Conservation (phyloP, 2,888 invertebrate genomes). For the Alloplasta piceator region DNA sequence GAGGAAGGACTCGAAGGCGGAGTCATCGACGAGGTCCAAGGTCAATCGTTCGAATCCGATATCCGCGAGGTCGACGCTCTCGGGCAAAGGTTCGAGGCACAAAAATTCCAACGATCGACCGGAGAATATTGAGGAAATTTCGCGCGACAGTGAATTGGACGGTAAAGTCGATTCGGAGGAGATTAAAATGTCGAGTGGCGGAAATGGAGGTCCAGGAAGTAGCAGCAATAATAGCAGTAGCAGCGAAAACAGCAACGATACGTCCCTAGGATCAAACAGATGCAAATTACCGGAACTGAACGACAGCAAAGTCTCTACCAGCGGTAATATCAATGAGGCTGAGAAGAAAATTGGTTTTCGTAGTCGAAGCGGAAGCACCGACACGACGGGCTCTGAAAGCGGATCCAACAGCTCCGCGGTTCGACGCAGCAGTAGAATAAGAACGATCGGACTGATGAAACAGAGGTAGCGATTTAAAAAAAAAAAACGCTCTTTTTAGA, state of each 20-base stretch:
- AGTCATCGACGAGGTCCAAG: constrained; percentile 31
- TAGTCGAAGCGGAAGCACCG: constrained; percentile 81
- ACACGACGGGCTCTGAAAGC: constrained; percentile 81
- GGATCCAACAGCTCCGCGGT: constrained; percentile 84
- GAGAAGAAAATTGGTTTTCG: constrained; percentile 79
- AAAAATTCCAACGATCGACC: constrained; percentile 61
- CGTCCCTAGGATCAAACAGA: constrained; percentile 78
- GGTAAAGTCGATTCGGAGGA: constrained; percentile 79
- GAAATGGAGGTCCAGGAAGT: constrained; percentile 85
- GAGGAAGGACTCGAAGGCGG: constrained; percentile 34
- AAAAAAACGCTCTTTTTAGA: too few relatives aligned
- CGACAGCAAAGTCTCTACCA: constrained; percentile 69
- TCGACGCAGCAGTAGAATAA: constrained; percentile 90
- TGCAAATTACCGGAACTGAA: constrained; percentile 75
- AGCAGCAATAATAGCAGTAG: constrained; percentile 73
- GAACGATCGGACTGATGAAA: constrained; percentile 89
- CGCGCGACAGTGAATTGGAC: constrained; percentile 77
- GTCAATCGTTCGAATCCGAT: constrained; percentile 57
- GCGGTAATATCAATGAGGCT: constrained; percentile 68
- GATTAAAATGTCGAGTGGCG: constrained; percentile 80
- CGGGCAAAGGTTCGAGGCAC: constrained; percentile 15
- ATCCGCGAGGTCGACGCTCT: constrained; percentile 39
- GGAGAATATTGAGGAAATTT: constrained; percentile 64
- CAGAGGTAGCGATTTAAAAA: constrained; percentile 85
- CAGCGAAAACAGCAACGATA: constrained; percentile 86